phyloP scores from a whole-genome alignment of 2,888 invertebrate species.

The Pyrochroa serraticornis region DNA sequence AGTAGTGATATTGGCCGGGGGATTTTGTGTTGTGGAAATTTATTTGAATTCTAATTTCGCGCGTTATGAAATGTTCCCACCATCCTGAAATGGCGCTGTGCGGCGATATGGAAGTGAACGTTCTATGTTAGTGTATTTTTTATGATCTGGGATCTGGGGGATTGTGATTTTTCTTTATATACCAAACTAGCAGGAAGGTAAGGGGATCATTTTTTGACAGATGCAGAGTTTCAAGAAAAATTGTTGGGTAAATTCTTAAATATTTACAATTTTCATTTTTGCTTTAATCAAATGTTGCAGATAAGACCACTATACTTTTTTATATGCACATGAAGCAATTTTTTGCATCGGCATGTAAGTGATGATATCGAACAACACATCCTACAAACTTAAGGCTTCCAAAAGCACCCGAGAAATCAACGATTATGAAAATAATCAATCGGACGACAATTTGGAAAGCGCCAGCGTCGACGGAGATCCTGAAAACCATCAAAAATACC shows the following conservation, averaged over 20 bases:
- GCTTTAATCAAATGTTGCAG: constrained; percentile 13
- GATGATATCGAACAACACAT: constrained; percentile 71
- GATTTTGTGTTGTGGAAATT: no score
- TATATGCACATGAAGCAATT: constrained; percentile 16
- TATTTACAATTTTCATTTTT: constrained; percentile 6
- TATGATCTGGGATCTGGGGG: no score
- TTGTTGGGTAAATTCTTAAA: constrained; percentile 22
- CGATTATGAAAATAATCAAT: constrained; percentile 59
- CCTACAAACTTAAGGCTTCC: constrained; percentile 68
- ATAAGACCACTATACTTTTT: constrained; percentile 6
- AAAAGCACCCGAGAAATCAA: constrained; percentile 60
- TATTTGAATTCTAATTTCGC: no score
- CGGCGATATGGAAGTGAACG: no score
- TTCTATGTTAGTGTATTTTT: no score
- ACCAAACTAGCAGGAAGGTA: no score
- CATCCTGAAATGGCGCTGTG: no score
- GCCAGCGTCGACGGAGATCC: constrained; percentile 51
- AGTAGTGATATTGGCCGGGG: no score
- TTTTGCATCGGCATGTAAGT: constrained; percentile 59
- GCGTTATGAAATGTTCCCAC: no score
- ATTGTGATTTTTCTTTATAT: no score
- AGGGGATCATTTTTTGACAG: constrained; percentile 15
- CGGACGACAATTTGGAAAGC: constrained; percentile 58
- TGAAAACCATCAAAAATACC: constrained; percentile 43
- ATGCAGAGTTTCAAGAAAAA: constrained; percentile 28